Conservation (phyloP, 2,888 invertebrate species). For the Parnassius smintheus region DNA sequence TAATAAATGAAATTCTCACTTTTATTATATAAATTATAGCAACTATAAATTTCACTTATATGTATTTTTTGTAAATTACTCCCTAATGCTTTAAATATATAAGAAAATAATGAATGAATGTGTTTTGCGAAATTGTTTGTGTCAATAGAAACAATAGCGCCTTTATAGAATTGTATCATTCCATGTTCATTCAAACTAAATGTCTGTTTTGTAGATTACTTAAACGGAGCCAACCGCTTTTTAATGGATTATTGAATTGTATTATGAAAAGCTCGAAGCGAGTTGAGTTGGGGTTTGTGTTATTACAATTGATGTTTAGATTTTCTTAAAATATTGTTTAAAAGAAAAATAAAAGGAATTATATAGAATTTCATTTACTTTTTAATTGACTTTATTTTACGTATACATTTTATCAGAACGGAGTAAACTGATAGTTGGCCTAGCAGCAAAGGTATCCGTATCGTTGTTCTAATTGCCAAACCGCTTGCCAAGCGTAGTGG, state of each 20-base stretch:
- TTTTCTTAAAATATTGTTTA: constrained; percentile 58
- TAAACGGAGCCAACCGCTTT: constrained; percentile 1
- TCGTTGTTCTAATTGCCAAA: too few species aligned
- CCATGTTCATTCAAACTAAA: constrained; percentile 16
- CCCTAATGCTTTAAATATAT: constrained; percentile 21
- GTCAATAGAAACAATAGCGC: not conserved
- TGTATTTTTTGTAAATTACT: constrained; percentile 2
- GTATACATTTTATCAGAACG: too few species aligned
- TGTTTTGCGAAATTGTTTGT: constrained; percentile 4
- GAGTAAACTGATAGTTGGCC: too few species aligned
- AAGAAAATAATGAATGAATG: constrained; percentile 7
- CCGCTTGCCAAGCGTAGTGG: too few species aligned
- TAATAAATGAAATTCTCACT: constrained; percentile 2
- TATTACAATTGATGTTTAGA: constrained; percentile 55
- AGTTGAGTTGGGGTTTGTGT: constrained; percentile 47
- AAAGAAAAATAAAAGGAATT: constrained; percentile 44
- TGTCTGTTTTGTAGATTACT: constrained; percentile 2
- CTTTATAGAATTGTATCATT: constrained; percentile 17
- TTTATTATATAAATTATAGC: constrained; percentile 3
- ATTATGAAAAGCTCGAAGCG: constrained; percentile 44
- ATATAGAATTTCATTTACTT: constrained; percentile 26
- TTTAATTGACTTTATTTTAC: too few species aligned
- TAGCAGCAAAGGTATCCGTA: too few species aligned
- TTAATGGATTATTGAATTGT: constrained; percentile 19
- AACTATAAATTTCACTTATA: constrained; percentile 2